Evolutionary conservation across 2,113 vertebrate genomes (phyloP).

Genomic region (Platysteira castanea): DNA sequence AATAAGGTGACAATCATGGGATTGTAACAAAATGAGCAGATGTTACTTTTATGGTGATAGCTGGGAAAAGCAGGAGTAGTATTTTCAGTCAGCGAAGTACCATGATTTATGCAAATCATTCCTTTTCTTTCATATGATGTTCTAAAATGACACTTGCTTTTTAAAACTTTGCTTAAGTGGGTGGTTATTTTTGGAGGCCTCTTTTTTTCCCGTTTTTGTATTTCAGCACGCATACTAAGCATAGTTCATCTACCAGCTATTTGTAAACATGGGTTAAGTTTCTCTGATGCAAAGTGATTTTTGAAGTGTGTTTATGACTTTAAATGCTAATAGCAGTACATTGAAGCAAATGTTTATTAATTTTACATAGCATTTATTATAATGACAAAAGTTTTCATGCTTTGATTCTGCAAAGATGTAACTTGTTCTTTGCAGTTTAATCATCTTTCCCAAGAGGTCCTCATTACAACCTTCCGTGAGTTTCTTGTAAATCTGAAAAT

Average conservation of each 20-base stretch:
- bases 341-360: neutral
- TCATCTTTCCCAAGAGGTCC: neutral
- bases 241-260: neutral
- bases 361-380: neutral
- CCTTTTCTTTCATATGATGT: neutral
- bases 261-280: neutral
- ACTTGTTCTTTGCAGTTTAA: neutral
- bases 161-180: neutral
- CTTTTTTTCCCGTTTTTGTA: neutral
- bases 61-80: neutral
- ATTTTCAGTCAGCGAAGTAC: neutral
- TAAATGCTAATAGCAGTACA: neutral
- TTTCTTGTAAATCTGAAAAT: neutral
- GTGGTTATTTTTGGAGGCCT: neutral
- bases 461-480: neutral
- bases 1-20: conserved; percentile 77
- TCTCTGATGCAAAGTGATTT: neutral
- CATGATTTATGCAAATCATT: neutral
- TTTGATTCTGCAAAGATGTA: neutral
- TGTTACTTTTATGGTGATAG: neutral
- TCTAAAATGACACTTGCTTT: neutral
- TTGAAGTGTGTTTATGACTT: neutral
- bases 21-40: conserved; percentile 5
- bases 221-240: neutral
- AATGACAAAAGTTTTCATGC: neutral